These are phyloP conservation scores for Lophotriccus pileatus DNA, from an alignment of 2,797 vertebrate species.

Conservation along the genomic window DNA sequence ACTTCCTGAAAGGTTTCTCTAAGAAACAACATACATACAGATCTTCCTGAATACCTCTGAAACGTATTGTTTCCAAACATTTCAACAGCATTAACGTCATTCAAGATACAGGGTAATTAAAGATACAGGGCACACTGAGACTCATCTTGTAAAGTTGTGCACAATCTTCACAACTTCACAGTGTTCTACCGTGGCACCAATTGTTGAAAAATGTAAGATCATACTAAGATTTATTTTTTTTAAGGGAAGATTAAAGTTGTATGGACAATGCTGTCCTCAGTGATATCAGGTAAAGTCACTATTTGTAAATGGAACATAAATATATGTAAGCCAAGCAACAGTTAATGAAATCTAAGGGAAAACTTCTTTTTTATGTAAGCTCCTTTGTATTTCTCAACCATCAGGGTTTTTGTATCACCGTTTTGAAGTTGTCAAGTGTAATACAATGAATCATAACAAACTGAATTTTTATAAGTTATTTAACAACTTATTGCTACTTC, in stretches of 20 bases:
- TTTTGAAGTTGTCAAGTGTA: neutral
- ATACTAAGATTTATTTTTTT: neutral
- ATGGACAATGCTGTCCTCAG: neutral
- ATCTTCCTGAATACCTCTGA: neutral
- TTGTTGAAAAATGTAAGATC: neutral
- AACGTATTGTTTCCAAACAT: neutral
- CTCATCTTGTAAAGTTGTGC: neutral
- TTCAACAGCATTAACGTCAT: neutral
- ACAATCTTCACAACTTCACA: neutral
- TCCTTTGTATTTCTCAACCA: neutral
- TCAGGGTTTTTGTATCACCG: neutral
- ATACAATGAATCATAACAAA: neutral
- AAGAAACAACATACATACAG: neutral
- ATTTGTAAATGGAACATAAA: neutral
- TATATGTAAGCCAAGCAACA: neutral
- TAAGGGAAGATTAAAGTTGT: neutral
- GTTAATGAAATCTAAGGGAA: neutral
- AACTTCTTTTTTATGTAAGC: neutral
- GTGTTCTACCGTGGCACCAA: neutral
- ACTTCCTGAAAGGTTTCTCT: neutral
- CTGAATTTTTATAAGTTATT: neutral
- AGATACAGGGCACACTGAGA: neutral
- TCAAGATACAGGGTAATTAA: neutral
- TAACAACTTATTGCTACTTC: neutral
- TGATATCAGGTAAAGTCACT: neutral